These are phyloP conservation scores for Coluber constrictor DNA, from an alignment of 2,797 vertebrate species.

Conservation along the genomic window DNA sequence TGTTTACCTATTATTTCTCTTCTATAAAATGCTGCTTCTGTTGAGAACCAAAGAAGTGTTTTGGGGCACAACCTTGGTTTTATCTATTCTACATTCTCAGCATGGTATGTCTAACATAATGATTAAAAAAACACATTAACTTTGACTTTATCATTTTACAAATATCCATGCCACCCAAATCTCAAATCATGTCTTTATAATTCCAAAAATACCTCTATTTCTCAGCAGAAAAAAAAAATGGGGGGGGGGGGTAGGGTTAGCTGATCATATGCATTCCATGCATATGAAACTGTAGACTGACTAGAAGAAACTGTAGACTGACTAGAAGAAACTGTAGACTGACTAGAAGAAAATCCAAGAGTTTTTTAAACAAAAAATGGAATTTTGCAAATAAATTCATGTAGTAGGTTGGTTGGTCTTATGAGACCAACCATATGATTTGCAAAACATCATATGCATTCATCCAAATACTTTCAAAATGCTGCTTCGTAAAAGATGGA, in stretches of 20 bases:
- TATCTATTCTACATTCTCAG: neutral
- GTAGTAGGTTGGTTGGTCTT: neutral
- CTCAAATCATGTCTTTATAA: neutral
- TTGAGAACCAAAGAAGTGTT: neutral
- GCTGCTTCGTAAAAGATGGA: neutral
- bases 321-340: no score
- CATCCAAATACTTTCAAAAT: neutral
- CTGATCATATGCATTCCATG: neutral
- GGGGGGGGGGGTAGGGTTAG: no score
- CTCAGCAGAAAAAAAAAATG: neutral
- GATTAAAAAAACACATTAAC: neutral
- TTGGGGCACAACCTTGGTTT: neutral
- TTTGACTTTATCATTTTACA: neutral
- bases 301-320: no score
- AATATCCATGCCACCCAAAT: neutral
- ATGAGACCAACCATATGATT: neutral
- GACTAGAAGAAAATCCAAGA: neutral
- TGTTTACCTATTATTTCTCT: neutral
- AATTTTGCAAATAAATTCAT: neutral
- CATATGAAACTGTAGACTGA: neutral
- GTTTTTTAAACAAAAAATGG: neutral
- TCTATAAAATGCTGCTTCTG: neutral
- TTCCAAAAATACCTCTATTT: neutral
- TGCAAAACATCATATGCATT: neutral
- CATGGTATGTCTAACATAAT: neutral